Evolutionary conservation across 2,888 invertebrate species (phyloP), one percentile per base, ranked within the genome.

Genomic region (Chaetogeoica ovagalla): DNA sequence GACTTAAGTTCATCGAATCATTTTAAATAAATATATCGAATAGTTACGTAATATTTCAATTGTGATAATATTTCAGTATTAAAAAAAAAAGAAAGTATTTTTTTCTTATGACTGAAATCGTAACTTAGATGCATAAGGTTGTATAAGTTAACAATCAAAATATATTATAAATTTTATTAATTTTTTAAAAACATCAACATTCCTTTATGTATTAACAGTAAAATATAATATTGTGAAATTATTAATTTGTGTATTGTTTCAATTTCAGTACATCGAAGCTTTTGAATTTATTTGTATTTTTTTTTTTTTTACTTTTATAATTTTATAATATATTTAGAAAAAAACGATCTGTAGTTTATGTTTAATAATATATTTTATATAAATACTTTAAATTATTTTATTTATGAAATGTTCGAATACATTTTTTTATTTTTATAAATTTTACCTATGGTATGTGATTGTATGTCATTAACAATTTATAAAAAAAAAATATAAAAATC

Each of bases 231-330:
- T 23, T 6, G 23, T 30, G 30, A 68, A 23, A 52, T 9, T 23
- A 30, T 69, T 55, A 30, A 48, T 30, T 55, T 19, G 19, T 69
- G 19, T 69, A 48, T 68, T 48, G 52, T 15, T 23, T 15, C 23
- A 48, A 68, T 19, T 55, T 48, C 48, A 48, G 13, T 48, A 48
- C 11, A 11, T 48, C 13, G 13, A 2, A 65, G 43, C 59, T 57
- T 5, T 65, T 65, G 3, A 37, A 48, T 4, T n/a, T 60, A 60
- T 52, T 52, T 37, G 37, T 30, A 30, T 30, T 30, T 30, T 37
- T 73, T 52, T 73, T 52, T 73, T 63, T 62, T 73, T 13, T 73
- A 62, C 48, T 73, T 60, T 72, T 62, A 60, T 72, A 72, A 43
- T 60, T 73, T 62, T 73, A n/a, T 73, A 62, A 11, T 72, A 19